Base-by-base conservation (phyloP, 2,797 vertebrate genomes). In the Epinephelus awoara region DNA sequence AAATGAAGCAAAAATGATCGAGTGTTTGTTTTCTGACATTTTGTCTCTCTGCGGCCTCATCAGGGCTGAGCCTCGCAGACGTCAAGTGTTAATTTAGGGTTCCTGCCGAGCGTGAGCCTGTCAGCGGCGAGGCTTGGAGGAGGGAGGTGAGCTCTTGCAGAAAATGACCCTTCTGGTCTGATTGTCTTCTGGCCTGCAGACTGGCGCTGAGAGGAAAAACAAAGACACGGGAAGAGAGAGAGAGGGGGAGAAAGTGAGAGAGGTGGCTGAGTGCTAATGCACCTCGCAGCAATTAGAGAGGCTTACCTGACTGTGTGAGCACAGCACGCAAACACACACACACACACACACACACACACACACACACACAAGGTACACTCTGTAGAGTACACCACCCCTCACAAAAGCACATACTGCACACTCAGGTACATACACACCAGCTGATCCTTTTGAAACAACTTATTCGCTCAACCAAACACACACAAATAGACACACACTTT, bases 131-230 rank as follows among this genome's bases (percentile, higher is more conserved):
- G 94, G 85, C 85, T 94, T 80, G 91, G 94, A 95, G 96, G 93
- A 93, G 96, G 95, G 96, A 96, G 96, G 96, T 96, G 95, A 96
- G 95, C 96, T 97, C 95, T 96, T 95, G 95, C 95, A 97, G 95
- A 97, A 98, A 97, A 97, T 96, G 95, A 96, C 95, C 96, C 95
- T 98, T 96, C 95, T 96, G 95, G 92, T 95, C 96, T 97, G 96
- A 96, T 97, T 97, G 96, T 96, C 93, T 94, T 90, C 85, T 92
- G 91, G 95, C 94, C 94, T 85, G 88, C 95, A 91, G 93, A 93
- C 95, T 95, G 93, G 91, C 94, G 91, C 94, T 78, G 76, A 96
- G 72, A 95, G 92, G 92, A 96, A 96, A 94, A 95, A 93, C 92
- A 95, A 94, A 94, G 92, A 91, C 79, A 68, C 34, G 1, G 84